Evolutionary conservation across 2,888 invertebrate species (phyloP).

Genomic region (Uloborus plumipes): DNA sequence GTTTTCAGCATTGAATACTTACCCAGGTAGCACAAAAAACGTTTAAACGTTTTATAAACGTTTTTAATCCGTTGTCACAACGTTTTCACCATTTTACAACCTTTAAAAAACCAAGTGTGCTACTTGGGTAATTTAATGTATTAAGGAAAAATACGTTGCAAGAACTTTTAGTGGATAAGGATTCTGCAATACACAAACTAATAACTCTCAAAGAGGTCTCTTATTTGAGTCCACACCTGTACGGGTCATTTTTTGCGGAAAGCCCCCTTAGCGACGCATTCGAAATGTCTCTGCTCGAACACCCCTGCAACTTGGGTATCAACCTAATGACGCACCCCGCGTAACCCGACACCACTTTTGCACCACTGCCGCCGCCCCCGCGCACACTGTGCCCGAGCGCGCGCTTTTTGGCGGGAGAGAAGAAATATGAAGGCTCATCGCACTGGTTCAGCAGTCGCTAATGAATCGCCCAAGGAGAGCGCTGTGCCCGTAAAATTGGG

Average conservation of each 20-base stretch:
- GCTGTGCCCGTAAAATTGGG: neutral
- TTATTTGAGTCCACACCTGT: neutral
- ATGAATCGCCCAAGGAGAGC: constrained; percentile 24
- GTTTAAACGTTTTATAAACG: too few relatives aligned
- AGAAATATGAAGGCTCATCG: constrained; percentile 40
- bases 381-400: constrained; percentile 2
- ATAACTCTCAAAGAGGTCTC: too few relatives aligned
- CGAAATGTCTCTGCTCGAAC: constrained; percentile 56
- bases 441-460: constrained; percentile 20
- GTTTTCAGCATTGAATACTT: too few relatives aligned
- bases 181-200: too few relatives aligned
- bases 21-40: too few relatives aligned
- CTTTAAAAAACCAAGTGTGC: too few relatives aligned
- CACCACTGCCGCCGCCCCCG: neutral
- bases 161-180: too few relatives aligned
- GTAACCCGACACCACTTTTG: constrained; percentile 59
- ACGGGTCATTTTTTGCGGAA: constrained; percentile 34
- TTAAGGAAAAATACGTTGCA: too few relatives aligned
- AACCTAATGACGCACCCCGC: constrained; percentile 61
- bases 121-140: too few relatives aligned
- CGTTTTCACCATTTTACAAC: too few relatives aligned
- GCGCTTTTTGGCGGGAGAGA: constrained; percentile 22
- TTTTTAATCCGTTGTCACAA: too few relatives aligned
- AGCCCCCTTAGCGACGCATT: constrained; percentile 33
- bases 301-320: constrained; percentile 52